A percentile compares a stretch with the other conserved stretches of the same genome.
Conservation (phyloP, 2,888 invertebrate species). For the Andrena dorsata region DNA sequence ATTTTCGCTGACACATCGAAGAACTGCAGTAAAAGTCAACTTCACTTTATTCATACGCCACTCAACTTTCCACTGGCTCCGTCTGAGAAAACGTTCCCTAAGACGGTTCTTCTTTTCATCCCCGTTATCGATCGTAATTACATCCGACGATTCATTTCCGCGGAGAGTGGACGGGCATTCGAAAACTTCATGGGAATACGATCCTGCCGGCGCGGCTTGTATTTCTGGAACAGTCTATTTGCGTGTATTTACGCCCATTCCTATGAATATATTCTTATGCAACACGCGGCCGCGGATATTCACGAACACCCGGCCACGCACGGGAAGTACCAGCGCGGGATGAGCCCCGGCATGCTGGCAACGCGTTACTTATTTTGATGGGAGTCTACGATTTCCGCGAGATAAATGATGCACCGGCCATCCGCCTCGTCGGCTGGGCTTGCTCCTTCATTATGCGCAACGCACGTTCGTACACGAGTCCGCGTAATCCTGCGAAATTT, state of each 20-base stretch:
- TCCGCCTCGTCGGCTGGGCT: slow-evolving; percentile 43
- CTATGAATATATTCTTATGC: slow-evolving; percentile 42
- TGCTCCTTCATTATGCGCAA: slow-evolving; percentile 68
- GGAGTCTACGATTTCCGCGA: slow-evolving; percentile 69
- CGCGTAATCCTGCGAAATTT: slow-evolving; percentile 52
- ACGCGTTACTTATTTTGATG: slow-evolving; percentile 67
- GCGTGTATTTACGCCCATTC: slow-evolving; percentile 43
- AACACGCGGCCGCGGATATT: slow-evolving; percentile 3
- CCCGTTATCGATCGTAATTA: slow-evolving; percentile 20
- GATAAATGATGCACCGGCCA: slow-evolving; percentile 71
- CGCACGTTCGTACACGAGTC: slow-evolving; percentile 28
- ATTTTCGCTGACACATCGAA: background rate
- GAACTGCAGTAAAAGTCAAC: background rate
- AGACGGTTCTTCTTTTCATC: background rate
- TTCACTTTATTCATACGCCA: background rate
- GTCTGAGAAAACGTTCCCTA: background rate
- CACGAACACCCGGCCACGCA: background rate
- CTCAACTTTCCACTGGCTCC: background rate
- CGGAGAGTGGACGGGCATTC: background rate
- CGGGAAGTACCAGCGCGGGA: slow-evolving; percentile 13
- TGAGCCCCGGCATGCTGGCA: slow-evolving; percentile 23
- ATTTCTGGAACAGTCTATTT: slow-evolving; percentile 43
- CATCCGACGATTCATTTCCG: slow-evolving; percentile 31
- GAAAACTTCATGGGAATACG: slow-evolving; percentile 35
- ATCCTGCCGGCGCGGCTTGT: slow-evolving; percentile 27